These are phyloP conservation scores for Kryphioiulus occultus DNA, from an alignment of 2,888 invertebrate species.

Conservation along the genomic window DNA sequence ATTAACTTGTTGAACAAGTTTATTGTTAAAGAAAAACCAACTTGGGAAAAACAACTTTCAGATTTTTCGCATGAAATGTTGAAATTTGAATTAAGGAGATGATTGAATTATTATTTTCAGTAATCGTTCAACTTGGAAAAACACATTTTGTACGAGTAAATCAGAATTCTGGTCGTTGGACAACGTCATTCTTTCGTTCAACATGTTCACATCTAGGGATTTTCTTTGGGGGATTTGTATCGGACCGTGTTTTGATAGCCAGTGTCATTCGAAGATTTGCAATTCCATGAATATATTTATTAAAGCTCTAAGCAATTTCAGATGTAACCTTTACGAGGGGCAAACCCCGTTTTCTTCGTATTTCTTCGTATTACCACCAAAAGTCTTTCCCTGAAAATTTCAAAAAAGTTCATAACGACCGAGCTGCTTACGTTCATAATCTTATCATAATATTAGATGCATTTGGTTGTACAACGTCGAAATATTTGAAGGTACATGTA, in stretches of 20 bases:
- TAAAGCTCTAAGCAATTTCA: neutral
- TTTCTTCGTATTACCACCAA: neutral
- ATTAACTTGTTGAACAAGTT: no score
- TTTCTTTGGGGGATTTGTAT: conserved; percentile 2
- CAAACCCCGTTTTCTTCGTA: neutral
- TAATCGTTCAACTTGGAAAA: neutral
- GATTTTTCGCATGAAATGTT: neutral
- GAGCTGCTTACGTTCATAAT: neutral
- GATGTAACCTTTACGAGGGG: neutral
- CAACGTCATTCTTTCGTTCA: neutral
- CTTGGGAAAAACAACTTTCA: no score
- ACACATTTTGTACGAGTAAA: neutral
- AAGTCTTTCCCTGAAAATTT: neutral
- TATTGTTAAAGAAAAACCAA: no score
- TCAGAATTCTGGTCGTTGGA: neutral
- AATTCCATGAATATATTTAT: conserved; percentile 31
- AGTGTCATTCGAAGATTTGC: conserved; percentile 22
- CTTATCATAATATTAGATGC: neutral
- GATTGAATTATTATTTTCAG: no score
- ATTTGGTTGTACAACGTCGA: neutral
- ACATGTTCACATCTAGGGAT: neutral
- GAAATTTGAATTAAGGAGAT: neutral
- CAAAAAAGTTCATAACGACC: neutral
- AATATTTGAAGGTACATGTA: neutral
- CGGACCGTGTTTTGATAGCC: neutral